These are phyloP conservation scores for Riparia riparia DNA, from an alignment of 2,113 vertebrate species.

Conservation along the genomic window DNA sequence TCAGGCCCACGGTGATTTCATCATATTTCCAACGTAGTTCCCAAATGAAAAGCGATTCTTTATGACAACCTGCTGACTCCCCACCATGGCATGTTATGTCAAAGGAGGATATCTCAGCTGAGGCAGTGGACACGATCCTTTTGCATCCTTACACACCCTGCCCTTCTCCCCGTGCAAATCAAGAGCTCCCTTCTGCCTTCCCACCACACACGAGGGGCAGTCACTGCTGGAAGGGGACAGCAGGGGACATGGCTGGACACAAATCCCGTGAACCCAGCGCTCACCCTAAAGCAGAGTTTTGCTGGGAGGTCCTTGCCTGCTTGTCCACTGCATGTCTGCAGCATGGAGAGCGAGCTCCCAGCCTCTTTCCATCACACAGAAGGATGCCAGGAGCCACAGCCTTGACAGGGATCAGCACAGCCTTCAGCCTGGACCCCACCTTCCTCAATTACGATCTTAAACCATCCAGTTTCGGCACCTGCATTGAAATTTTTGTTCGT, in stretches of 20 bases:
- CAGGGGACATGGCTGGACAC: not conserved
- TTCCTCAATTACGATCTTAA: not conserved
- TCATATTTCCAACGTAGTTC: rapidly evolving
- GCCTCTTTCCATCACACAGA: not conserved
- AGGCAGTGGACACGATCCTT: rapidly evolving
- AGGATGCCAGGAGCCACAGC: not conserved
- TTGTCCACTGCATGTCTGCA: not conserved
- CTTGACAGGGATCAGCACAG: not conserved
- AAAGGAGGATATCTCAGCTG: not conserved
- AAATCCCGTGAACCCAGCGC: not conserved
- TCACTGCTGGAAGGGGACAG: not conserved
- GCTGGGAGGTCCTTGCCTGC: not conserved
- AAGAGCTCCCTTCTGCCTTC: not conserved
- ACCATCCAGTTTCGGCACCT: not conserved
- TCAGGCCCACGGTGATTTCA: not conserved
- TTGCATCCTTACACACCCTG: not conserved
- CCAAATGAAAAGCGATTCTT: conserved; percentile 11
- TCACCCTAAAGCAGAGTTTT: not conserved
- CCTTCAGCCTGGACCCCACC: not conserved
- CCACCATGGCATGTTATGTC: rapidly evolving
- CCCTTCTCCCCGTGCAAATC: not conserved
- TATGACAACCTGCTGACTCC: not conserved
- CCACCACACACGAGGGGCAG: rapidly evolving
- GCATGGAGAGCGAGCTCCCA: not conserved
- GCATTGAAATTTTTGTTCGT: not conserved